Conservation (phyloP, 2,888 invertebrate genomes). For the Agapetus fuscipes region DNA sequence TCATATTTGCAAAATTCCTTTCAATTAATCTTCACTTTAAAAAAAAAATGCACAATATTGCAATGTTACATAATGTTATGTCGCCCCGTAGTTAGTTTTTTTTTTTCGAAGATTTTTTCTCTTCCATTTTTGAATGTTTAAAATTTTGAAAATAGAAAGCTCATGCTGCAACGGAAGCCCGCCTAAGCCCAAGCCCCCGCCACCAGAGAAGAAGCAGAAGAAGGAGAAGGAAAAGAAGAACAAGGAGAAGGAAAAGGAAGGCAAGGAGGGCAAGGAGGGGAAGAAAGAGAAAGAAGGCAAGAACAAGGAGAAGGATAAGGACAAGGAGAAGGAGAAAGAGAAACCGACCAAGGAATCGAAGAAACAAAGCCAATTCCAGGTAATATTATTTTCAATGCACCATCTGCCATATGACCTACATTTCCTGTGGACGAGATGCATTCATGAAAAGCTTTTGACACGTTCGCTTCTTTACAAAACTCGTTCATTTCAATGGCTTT, state of each 20-base stretch:
- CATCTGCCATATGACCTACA: not conserved
- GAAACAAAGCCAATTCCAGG: conserved; percentile 61
- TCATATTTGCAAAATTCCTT: too few relatives aligned
- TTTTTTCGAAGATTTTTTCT: too few relatives aligned
- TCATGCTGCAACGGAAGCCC: conserved; percentile 69
- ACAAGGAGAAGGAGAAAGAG: conserved; percentile 48
- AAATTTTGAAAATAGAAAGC: conserved; percentile 59
- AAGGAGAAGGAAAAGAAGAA: conserved; percentile 46
- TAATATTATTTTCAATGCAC: conserved; percentile 25
- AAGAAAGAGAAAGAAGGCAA: conserved; percentile 47
- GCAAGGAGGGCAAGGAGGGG: conserved; percentile 42
- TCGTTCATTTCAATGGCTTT: not conserved
- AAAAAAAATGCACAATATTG: too few relatives aligned
- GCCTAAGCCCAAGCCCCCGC: conserved; percentile 53
- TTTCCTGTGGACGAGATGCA: too few relatives aligned
- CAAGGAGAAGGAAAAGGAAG: conserved; percentile 43
- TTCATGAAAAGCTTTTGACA: conserved; percentile 1
- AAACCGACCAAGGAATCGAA: conserved; percentile 48
- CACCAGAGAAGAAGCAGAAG: conserved; percentile 62
- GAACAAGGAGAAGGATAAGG: conserved; percentile 45
- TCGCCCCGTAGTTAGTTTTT: too few relatives aligned
- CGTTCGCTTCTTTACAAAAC: not conserved
- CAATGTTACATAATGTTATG: too few relatives aligned
- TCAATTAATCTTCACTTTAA: too few relatives aligned
- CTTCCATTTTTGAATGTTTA: too few relatives aligned